Evolutionary conservation across 2,888 invertebrate genomes (phyloP).

Genomic region (Adelphocoris suturalis): DNA sequence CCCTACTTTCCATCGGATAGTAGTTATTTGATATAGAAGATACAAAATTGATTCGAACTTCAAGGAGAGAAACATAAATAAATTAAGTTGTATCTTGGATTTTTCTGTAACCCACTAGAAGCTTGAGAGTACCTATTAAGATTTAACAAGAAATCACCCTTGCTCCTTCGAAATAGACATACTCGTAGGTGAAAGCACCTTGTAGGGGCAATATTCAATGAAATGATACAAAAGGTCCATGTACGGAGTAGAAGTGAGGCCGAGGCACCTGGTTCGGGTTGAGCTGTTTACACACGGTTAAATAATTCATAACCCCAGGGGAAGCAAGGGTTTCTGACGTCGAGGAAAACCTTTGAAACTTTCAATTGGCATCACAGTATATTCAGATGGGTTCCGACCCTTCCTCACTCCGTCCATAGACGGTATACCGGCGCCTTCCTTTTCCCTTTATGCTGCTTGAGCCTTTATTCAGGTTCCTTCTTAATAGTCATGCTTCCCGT

Average conservation of each 20-base stretch:
- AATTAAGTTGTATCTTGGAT: background rate
- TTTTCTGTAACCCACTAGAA: background rate
- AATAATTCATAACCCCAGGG: conserved; percentile 73
- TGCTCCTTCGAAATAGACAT: conserved; percentile 8
- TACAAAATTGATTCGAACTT: no score
- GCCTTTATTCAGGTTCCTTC: conserved; percentile 54
- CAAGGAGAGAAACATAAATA: no score
- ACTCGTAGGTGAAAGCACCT: conserved; percentile 52
- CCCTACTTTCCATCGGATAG: no score
- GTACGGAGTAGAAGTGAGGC: conserved; percentile 36
- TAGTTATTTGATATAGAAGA: no score
- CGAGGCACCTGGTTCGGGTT: conserved; percentile 28
- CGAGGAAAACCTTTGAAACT: conserved; percentile 73
- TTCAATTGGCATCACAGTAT: conserved; percentile 73
- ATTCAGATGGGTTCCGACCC: conserved; percentile 71
- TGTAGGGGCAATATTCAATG: conserved; percentile 61
- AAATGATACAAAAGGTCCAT: conserved; percentile 66
- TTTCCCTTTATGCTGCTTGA: conserved; percentile 46
- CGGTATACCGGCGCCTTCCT: background rate
- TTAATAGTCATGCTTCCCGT: conserved; percentile 49
- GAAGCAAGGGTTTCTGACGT: conserved; percentile 60
- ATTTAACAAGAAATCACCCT: conserved; percentile 30
- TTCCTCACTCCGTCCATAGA: background rate
- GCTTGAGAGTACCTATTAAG: background rate
- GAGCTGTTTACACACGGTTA: conserved; percentile 70